A percentile compares a stretch with the other conserved stretches of the same genome.
These are phyloP conservation scores for Aselliscus stoliczkanus DNA, from an alignment of 2,797 vertebrate species.

Conservation along the genomic window DNA sequence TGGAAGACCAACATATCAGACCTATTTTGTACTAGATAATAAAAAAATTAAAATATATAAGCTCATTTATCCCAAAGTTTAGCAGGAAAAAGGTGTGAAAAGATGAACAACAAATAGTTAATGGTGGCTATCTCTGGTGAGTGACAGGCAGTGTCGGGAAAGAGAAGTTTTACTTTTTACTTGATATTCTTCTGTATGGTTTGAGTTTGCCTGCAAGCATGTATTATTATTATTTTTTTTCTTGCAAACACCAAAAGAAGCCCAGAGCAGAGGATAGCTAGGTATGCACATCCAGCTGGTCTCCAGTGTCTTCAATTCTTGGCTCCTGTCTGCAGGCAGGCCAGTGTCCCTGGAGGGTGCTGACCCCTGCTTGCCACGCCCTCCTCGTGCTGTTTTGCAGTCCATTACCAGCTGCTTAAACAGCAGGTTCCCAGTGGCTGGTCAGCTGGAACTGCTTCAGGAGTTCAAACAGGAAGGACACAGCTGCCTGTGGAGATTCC, in stretches of 20 bases:
- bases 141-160: background rate
- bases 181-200: background rate
- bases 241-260: background rate
- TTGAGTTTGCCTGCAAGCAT: background rate
- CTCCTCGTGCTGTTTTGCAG: background rate
- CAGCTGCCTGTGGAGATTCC: background rate
- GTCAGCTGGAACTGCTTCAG: constrained; percentile 74
- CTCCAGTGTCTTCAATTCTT: background rate
- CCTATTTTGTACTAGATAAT: background rate
- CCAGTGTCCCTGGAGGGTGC: background rate
- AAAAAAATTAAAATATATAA: background rate
- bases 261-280: background rate
- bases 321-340: background rate
- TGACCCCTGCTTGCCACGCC: constrained; percentile 1
- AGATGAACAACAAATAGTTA: background rate
- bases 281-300: background rate
- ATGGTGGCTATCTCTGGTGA: background rate
- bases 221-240: background rate
- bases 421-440: constrained; percentile 79
- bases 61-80: background rate
- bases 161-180: background rate
- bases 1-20: background rate
- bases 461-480: constrained; percentile 52
- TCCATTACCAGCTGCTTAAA: constrained; percentile 66
- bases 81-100: background rate